Conservation (phyloP, 2,113 vertebrate genomes). For the Sciurus niger region DNA sequence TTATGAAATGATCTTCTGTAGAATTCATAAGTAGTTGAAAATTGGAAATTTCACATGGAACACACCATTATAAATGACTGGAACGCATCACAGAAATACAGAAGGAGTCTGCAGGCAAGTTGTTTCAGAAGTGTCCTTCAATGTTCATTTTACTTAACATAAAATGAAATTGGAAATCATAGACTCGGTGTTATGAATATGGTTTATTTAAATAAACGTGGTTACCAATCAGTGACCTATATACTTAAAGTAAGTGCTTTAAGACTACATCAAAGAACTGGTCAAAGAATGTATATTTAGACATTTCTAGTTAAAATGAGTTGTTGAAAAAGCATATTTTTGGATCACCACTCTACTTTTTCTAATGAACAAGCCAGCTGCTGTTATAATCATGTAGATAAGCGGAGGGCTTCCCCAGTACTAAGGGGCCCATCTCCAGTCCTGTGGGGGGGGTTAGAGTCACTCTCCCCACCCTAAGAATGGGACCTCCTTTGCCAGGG, state of each 20-base stretch:
- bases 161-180: conserved; percentile 45
- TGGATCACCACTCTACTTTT: neutral
- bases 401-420: neutral
- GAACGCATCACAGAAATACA: neutral
- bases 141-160: neutral
- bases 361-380: neutral
- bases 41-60: neutral
- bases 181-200: neutral
- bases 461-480: neutral
- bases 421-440: neutral
- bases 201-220: neutral
- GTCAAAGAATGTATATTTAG: neutral
- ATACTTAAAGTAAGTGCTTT: neutral
- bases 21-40: neutral
- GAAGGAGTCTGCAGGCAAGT: neutral
- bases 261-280: neutral
- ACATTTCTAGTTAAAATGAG: neutral
- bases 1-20: neutral
- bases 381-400: neutral
- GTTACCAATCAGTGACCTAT: neutral
- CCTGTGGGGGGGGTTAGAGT: neutral
- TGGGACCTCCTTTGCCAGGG: neutral
- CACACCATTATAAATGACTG: neutral
- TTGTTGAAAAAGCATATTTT: neutral
- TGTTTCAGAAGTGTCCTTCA: neutral